Percentiles rank a stretch among this genome's conserved stretches.
phyloP scores from a whole-genome alignment of 2,797 vertebrate species.

The Periophthalmus magnuspinnatus region DNA sequence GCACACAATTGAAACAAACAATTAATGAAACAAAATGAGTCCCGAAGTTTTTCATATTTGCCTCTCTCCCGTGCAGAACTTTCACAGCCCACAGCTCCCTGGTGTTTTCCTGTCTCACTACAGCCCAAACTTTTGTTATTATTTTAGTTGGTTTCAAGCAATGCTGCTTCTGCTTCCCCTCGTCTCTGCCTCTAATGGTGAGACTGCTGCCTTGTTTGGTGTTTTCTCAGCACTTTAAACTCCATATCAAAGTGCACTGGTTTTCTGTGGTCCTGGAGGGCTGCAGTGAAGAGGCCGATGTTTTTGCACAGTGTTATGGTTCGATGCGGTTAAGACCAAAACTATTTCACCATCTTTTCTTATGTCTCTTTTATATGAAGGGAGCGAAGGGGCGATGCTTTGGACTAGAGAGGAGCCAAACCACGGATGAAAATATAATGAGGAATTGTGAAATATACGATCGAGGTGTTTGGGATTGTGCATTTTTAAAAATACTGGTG shows the following conservation, averaged over 20 bases:
- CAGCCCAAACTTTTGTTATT: constrained; percentile 3
- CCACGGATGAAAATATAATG: background rate
- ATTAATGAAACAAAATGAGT: background rate
- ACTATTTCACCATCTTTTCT: background rate
- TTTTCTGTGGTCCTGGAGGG: constrained; percentile 8
- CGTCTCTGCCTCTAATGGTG: constrained; percentile 2
- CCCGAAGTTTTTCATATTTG: background rate
- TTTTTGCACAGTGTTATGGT: constrained; percentile 1
- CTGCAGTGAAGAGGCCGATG: background rate
- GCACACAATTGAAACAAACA: background rate
- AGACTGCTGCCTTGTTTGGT: constrained; percentile 1
- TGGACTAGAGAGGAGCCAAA: background rate
- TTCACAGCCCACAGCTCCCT: background rate
- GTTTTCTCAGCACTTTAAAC: constrained; percentile 3
- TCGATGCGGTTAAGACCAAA: background rate
- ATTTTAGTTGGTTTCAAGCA: background rate
- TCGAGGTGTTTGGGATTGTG: background rate
- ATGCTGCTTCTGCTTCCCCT: background rate
- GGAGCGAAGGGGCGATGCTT: background rate
- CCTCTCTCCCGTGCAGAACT: background rate
- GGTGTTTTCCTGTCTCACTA: constrained; percentile 6
- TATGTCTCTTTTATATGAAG: background rate
- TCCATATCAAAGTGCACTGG: constrained; percentile 3
- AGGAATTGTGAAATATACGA: background rate
- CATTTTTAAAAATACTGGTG: background rate